Base-by-base conservation (phyloP, 2,113 vertebrate genomes). In the Hypocryptadius cinnamomeus region DNA sequence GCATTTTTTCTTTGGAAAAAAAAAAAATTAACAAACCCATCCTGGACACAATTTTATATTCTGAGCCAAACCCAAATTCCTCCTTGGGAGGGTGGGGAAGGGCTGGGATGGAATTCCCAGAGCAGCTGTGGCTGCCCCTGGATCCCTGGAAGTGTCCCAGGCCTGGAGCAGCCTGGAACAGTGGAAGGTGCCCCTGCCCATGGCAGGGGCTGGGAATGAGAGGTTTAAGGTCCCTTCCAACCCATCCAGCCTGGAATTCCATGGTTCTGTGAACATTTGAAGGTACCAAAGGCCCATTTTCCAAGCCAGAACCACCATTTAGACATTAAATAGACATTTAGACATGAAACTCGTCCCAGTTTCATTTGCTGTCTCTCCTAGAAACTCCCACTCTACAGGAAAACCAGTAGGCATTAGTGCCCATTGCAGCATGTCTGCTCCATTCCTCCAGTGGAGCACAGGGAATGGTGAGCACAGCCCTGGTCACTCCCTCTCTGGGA, bases 361-460 rank as follows among this genome's bases (percentile, higher is more conserved):
- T 84, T 19, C 35, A 9, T 47, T 48, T 31, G 33, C 54, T n/a
- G 2, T 69, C 79, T 65, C 56, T 74, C 33, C 28, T 6, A 24
- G 10, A 71, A 85, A 3, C n/a, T 44, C 30, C 10, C 33, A 8
- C 9, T 5, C 13, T 3, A 2, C 12, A 51, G 37, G 20, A 15
- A 33, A 54, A 42, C 2, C 13, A 5, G 8, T 9, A 2, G 48
- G 5, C 11, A 11, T 3, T 0, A 8, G 11, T 9, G 31, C 21
- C 37, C 33, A 24, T 13, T 6, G 4, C 68, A 72, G 40, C 5
- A 5, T 25, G 20, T 71, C 40, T 35, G 77, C 15, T 7, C 6
- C 24, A 2, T 60, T 35, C 60, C 79, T 6, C 40, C 42, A 22
- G 24, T 0, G 4, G 53, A 15, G 5, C 0, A 1, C 7, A 30